These are phyloP conservation scores for Mohoua ochrocephala DNA, from an alignment of 2,113 vertebrate species.

Conservation along the genomic window DNA sequence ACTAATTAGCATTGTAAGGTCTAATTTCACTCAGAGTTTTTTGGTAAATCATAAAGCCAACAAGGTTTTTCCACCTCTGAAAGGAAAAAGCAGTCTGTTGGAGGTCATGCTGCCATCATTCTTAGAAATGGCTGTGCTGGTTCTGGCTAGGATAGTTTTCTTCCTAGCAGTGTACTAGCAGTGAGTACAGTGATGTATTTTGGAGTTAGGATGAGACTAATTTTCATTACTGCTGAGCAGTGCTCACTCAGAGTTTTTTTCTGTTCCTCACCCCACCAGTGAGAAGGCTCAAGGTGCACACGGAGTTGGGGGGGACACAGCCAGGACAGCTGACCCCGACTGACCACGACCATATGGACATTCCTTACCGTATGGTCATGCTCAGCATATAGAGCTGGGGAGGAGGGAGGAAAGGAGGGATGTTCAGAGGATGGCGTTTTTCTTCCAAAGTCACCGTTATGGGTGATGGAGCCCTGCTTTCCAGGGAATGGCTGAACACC, in stretches of 20 bases:
- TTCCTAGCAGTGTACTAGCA: background rate
- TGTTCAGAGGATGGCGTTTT: background rate
- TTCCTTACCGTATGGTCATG: accelerated
- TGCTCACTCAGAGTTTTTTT: background rate
- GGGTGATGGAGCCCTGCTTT: background rate
- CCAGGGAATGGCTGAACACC: background rate
- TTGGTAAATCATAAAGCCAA: background rate
- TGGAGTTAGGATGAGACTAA: background rate
- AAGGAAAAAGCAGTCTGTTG: background rate
- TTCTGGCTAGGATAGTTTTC: background rate
- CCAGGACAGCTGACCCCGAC: background rate
- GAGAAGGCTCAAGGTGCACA: background rate
- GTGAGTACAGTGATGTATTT: accelerated
- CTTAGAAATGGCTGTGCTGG: background rate
- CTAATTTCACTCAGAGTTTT: no score
- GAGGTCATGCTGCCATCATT: background rate
- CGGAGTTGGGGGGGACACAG: accelerated
- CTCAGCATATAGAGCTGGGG: background rate
- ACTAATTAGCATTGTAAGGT: background rate
- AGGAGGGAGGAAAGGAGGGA: background rate
- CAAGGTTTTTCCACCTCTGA: background rate
- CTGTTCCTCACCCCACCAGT: background rate
- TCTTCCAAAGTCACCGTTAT: accelerated
- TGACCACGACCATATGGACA: accelerated
- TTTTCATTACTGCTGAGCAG: background rate